Percentiles rank a stretch among this genome's conserved stretches.
These are phyloP conservation scores for Pararge aegeria DNA, from an alignment of 1,140 invertebrate genomes.

Conservation along the genomic window DNA sequence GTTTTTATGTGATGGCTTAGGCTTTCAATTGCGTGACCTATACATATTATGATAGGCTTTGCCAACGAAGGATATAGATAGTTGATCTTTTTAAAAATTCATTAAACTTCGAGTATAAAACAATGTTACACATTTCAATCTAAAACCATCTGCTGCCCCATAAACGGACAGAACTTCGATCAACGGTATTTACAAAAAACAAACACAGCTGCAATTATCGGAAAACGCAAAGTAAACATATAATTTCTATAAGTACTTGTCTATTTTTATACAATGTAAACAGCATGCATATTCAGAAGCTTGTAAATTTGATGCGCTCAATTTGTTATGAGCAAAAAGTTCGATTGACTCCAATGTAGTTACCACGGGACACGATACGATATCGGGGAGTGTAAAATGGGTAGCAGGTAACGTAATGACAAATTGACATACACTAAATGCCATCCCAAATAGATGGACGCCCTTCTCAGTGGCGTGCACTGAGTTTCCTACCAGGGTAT, in stretches of 20 bases:
- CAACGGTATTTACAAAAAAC: background rate
- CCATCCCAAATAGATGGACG: too few relatives aligned
- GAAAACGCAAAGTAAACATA: background rate
- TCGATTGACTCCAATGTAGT: background rate
- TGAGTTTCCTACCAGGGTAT: too few relatives aligned
- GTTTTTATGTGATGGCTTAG: too few relatives aligned
- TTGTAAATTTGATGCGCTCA: background rate
- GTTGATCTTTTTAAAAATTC: background rate
- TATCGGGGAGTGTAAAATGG: background rate
- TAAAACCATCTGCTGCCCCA: background rate
- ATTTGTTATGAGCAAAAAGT: background rate
- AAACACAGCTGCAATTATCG: conserved; percentile 4
- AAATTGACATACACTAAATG: too few relatives aligned
- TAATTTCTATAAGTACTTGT: background rate
- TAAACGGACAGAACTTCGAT: background rate
- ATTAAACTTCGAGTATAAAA: background rate
- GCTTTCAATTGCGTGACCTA: too few relatives aligned
- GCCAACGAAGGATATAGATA: background rate
- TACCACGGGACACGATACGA: background rate
- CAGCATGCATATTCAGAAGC: conserved; percentile 1
- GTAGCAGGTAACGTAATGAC: too few relatives aligned
- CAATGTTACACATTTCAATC: background rate
- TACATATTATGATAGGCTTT: too few relatives aligned
- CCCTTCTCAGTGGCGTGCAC: too few relatives aligned
- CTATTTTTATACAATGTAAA: background rate